Conservation (phyloP, 2,113 vertebrate genomes). For the Panurus biarmicus region DNA sequence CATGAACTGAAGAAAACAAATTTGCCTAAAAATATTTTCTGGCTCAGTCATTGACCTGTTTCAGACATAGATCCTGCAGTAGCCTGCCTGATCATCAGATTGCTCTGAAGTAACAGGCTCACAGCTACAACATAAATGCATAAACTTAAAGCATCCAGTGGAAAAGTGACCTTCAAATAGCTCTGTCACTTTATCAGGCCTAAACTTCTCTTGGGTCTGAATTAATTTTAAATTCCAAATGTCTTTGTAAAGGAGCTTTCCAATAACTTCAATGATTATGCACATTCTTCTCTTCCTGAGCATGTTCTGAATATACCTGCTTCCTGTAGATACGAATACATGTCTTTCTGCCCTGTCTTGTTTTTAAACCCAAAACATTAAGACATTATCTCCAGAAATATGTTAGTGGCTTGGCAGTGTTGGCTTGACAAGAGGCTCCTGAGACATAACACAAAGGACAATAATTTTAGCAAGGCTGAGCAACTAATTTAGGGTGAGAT, state of each 20-base stretch:
- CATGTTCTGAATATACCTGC: not conserved
- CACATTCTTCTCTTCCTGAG: not conserved
- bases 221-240: not conserved
- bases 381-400: conserved; percentile 44
- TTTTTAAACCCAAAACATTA: conserved; percentile 9
- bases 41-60: not conserved
- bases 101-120: not conserved
- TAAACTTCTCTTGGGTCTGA: not conserved
- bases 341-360: not conserved
- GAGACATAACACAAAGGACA: conserved; percentile 50
- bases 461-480: conserved; percentile 50
- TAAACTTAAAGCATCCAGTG: not conserved
- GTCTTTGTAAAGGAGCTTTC: not conserved
- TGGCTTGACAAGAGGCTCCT: conserved; percentile 20
- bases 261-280: not conserved
- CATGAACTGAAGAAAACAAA: not conserved
- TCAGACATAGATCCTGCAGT: not conserved
- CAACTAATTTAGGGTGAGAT: conserved; percentile 40
- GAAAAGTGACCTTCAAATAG: not conserved
- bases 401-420: not conserved
- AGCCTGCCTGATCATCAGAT: not conserved
- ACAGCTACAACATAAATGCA: not conserved
- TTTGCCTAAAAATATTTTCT: not conserved
- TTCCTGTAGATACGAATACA: not conserved
- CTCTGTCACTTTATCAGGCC: not conserved